Base-by-base conservation (phyloP, 1,140 invertebrate species). In the Danaus plexippus region DNA sequence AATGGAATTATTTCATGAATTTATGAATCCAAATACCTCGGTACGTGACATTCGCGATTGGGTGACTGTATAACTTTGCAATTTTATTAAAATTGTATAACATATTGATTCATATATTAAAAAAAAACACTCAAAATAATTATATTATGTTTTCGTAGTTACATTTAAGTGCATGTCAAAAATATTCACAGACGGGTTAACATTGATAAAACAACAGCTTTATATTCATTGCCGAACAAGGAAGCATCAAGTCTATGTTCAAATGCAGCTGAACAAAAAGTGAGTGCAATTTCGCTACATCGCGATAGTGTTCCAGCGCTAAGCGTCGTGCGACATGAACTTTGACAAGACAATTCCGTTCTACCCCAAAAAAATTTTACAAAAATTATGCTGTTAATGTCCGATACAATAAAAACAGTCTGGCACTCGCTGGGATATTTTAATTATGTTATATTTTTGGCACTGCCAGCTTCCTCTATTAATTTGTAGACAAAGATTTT, bases 1-100 rank as follows among this genome's bases (percentile, higher is more conserved):
- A 62, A 66, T 57, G 57, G 62, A 61, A 67, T 70, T 63, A 67
- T 66, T 67, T 64, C 55, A 59, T 66, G 52, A 64, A 70, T 67
- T 67, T 62, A 62, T 61, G 57, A 67, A 71, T 65, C 55, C 41
- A 52, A 60, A 60, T 55, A 15, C 47, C 4, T 49, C 43, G 15
- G 13, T 58, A 61, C 55, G 51, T 63, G 57, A 61, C 13, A 46
- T 48, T 45, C 45, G 47, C 4, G 15, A 42, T 51, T 22, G 13
- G 9, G 13, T 10, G 9, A 47, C 10, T 32, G 22, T 50, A 10
- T n/a, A 50, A 11, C 11, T 11, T 13, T 48, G 15, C 11, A 11
- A 40, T 10, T 32, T 50, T n/a, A 50, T 50, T 50, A 32, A 32
- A 9, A 50, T n/a, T 32, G 48, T 50, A 32, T 32, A 50, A 22